Base-by-base conservation (phyloP, 1,140 invertebrate genomes). In the Cecropterus lyciades region DNA sequence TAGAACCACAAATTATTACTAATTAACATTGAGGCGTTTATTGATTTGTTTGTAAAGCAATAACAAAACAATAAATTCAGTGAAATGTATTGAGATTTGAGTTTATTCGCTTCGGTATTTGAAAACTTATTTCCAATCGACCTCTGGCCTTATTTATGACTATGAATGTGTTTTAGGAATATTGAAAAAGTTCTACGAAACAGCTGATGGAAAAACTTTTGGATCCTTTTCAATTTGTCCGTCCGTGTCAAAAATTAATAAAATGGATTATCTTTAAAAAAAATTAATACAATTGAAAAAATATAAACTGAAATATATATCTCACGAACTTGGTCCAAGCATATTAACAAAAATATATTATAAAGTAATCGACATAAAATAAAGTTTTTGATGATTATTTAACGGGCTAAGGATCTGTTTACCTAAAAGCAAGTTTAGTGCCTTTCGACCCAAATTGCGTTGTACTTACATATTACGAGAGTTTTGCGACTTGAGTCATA, bases 121-220 rank as follows among this genome's bases (percentile, higher is more conserved):
- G 37, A 9, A 13, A 40, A 9, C 3, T 11, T 1, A 40, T 53
- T 37, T 8, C 13, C 7, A 37, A 37, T n/a, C 11, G 14, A 14
- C 15, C 10, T 37, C 51, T 15, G 51, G 8, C 11, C 37, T 13
- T 11, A 40, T 40, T 40, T 40, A 40, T 33, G 9, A 53, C 15
- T 16, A 37, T 14, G 51, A 53, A 37, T 53, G 30, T 53, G 4
- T 14, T 33, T 53, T 40, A 17, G 51, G 30, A 27, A 53, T 53
- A 53, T 53, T 53, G 51, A 33, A 53, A 53, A 53, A 53, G 51
- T 40, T 53, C 37, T 11, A 15, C 30, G 37, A 53, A 37, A 53
- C 30, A 53, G 13, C 30, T 8, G 27, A 53, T 53, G 51, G 27
- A 17, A 53, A 53, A 53, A 53, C 14, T 53, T 37, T 53, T 16